Evolutionary conservation across 2,888 invertebrate species (phyloP).

Genomic region (Heliconius aoede): DNA sequence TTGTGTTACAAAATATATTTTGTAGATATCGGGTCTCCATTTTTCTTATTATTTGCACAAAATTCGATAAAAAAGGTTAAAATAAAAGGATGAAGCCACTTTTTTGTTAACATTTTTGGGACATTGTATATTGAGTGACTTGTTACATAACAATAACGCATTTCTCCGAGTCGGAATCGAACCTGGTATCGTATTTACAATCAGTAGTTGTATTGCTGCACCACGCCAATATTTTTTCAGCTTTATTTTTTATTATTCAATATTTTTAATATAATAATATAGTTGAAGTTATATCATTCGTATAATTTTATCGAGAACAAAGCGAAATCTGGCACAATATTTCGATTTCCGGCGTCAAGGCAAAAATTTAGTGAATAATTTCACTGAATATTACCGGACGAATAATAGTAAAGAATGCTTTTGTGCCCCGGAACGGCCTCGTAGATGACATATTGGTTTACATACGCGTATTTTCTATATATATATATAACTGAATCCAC

Average conservation of each 20-base stretch:
- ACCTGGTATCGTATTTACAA: no score
- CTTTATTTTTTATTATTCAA: not conserved
- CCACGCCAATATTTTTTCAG: not conserved
- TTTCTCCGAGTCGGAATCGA: no score
- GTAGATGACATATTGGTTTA: slow-evolving; percentile 72
- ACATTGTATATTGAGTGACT: no score
- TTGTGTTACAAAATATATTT: slow-evolving; percentile 48
- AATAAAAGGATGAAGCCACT: no score
- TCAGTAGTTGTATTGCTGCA: no score
- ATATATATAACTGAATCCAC: slow-evolving; percentile 44
- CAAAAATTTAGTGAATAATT: slow-evolving; percentile 64
- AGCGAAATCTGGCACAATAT: slow-evolving; percentile 37
- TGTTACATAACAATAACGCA: no score
- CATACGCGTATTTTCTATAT: slow-evolving; percentile 55
- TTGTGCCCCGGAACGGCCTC: slow-evolving; percentile 59
- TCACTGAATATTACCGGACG: slow-evolving; percentile 64
- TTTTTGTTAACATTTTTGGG: no score
- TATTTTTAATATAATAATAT: not conserved
- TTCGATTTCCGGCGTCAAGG: slow-evolving; percentile 48
- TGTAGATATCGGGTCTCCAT: slow-evolving; percentile 20
- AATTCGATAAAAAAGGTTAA: no score
- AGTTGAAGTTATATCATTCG: not conserved
- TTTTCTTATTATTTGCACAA: slow-evolving; percentile 6
- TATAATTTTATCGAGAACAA: slow-evolving; percentile 24
- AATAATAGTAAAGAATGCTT: slow-evolving; percentile 72